Evolutionary conservation across 2,797 vertebrate species (phyloP).

Genomic region (Rhyacichthys aspro): DNA sequence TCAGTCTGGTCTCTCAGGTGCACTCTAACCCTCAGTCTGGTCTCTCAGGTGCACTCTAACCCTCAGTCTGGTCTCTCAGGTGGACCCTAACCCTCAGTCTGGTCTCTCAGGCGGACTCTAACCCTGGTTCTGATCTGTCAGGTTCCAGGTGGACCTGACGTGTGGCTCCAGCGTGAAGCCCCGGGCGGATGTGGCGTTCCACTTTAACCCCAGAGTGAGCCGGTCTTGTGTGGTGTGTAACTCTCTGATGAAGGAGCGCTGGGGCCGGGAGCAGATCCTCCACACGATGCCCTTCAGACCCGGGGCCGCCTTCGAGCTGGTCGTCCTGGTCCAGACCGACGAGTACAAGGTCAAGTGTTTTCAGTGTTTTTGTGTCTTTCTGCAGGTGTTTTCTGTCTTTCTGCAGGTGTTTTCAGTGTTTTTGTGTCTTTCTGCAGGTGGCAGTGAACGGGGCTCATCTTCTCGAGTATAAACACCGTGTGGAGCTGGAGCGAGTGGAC

Average conservation of each 20-base stretch:
- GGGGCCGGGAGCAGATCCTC: conserved; percentile 90
- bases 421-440: conserved; percentile 80
- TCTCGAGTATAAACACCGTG: conserved; percentile 85
- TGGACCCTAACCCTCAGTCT: no score
- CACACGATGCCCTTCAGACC: conserved; percentile 82
- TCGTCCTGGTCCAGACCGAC: conserved; percentile 84
- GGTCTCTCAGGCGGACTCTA: no score
- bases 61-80: no score
- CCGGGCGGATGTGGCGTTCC: conserved; percentile 91
- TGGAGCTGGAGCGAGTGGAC: conserved; percentile 83
- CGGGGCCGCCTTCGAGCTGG: conserved; percentile 85
- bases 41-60: no score
- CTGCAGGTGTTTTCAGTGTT: background rate
- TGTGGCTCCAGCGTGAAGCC: conserved; percentile 88
- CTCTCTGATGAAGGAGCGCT: conserved; percentile 81
- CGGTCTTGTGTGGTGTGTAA: conserved; percentile 86
- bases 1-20: no score
- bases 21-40: no score
- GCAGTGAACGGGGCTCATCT: conserved; percentile 87
- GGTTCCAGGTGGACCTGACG: conserved; percentile 93
- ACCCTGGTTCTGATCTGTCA: conserved; percentile 43
- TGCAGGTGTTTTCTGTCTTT: background rate
- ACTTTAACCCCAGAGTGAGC: conserved; percentile 91
- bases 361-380: no score
- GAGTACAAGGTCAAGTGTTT: conserved; percentile 92